A percentile compares a stretch with the other conserved stretches of the same genome.
These are phyloP conservation scores for Caenorhabditis sulstoni DNA, from an alignment of 2,888 invertebrate species.

Conservation along the genomic window DNA sequence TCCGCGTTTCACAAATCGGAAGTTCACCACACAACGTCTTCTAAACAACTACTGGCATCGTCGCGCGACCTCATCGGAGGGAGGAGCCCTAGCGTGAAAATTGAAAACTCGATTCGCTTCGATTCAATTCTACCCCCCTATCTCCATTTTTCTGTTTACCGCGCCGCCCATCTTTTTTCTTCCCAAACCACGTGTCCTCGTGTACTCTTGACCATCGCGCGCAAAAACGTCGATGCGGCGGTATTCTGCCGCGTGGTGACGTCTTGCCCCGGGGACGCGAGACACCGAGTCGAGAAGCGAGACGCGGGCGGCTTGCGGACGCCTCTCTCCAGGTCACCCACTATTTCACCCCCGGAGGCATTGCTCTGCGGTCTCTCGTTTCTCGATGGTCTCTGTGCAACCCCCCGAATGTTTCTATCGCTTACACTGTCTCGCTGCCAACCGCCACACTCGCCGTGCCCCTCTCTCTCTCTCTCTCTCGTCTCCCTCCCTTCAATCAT, in stretches of 20 bases:
- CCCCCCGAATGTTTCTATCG: conserved; percentile 7
- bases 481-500: conserved; percentile 11
- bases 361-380: too few relatives aligned
- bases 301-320: background rate
- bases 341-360: background rate
- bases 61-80: background rate
- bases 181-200: conserved; percentile 38
- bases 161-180: conserved; percentile 40
- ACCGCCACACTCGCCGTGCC: conserved; percentile 5
- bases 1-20: background rate
- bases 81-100: background rate
- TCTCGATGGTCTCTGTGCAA: background rate
- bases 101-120: conserved; percentile 14
- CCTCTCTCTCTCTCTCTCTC: conserved; percentile 9
- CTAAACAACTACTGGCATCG: background rate
- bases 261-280: background rate
- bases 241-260: conserved; percentile 29
- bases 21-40: background rate
- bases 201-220: conserved; percentile 48
- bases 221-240: conserved; percentile 28
- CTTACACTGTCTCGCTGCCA: background rate
- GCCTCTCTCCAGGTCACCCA: conserved; percentile 20
- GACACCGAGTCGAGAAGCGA: background rate
- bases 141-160: conserved; percentile 41
- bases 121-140: background rate